phyloP scores from a whole-genome alignment of 1,140 invertebrate genomes.

The Heterodera schachtii region DNA sequence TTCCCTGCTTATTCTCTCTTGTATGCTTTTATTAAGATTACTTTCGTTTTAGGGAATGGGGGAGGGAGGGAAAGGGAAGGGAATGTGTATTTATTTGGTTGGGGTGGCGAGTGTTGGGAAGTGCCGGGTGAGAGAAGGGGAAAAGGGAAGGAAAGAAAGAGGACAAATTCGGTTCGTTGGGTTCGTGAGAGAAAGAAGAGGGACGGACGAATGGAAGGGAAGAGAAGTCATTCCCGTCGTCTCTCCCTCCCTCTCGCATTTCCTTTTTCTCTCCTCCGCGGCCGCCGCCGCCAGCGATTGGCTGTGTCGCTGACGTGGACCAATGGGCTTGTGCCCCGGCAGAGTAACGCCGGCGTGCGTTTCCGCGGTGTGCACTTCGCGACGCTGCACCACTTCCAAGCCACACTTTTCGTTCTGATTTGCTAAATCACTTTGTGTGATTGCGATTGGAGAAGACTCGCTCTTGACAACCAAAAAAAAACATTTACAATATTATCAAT shows the following conservation, averaged over 20 bases:
- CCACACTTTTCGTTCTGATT: neutral
- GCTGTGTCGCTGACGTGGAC: slow-evolving; percentile 1
- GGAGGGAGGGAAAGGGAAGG: too few relatives aligned
- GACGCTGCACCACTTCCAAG: too few relatives aligned
- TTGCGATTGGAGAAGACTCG: neutral
- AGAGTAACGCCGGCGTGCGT: too few relatives aligned
- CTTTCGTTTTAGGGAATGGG: neutral
- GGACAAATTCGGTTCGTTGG: neutral
- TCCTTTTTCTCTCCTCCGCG: neutral
- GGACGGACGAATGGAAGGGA: too few relatives aligned
- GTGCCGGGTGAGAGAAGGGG: neutral
- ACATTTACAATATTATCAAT: neutral
- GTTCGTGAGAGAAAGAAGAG: too few relatives aligned
- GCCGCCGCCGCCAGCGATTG: neutral
- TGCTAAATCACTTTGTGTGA: neutral
- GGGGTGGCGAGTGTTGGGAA: neutral
- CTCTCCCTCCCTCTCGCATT: neutral
- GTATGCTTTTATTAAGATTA: neutral
- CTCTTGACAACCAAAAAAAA: neutral
- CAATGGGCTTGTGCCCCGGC: neutral
- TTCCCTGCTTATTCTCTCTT: neutral
- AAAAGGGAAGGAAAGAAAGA: neutral
- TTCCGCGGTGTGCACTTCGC: too few relatives aligned
- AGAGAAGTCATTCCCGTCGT: neutral
- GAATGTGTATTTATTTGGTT: too few relatives aligned